Evolutionary conservation across 2,797 vertebrate genomes (phyloP).

Genomic region (Otus scops): DNA sequence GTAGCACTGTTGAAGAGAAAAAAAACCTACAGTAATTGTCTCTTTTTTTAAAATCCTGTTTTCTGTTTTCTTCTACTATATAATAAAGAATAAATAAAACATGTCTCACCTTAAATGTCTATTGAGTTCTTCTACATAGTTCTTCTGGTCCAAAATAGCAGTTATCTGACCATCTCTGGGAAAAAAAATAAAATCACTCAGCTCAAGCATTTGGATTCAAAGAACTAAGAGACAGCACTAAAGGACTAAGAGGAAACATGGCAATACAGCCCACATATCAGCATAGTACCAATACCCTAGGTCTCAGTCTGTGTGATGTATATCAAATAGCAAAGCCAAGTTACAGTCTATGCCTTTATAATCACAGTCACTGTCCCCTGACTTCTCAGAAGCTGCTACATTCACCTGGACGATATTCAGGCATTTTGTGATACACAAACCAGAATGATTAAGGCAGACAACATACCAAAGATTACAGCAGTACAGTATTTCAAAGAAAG

Average conservation of each 20-base stretch:
- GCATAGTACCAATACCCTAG: fast-evolving
- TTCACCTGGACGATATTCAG: no score
- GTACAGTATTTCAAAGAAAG: background rate
- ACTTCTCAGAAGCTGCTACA: background rate
- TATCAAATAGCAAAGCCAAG: fast-evolving
- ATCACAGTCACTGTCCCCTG: background rate
- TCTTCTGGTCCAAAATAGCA: conserved; percentile 98
- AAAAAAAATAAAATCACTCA: background rate
- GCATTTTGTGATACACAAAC: no score
- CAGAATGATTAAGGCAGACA: background rate
- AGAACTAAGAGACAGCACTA: background rate
- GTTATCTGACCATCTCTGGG: conserved; percentile 95
- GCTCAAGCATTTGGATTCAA: background rate
- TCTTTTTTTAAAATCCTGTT: background rate
- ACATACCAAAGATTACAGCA: background rate
- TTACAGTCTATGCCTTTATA: background rate
- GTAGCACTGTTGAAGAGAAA: conserved; percentile 83
- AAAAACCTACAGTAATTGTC: background rate
- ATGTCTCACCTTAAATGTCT: conserved; percentile 91
- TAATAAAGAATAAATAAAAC: background rate
- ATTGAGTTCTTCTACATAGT: conserved; percentile 99
- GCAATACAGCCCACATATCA: fast-evolving
- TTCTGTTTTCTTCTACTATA: background rate
- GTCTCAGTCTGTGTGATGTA: fast-evolving
- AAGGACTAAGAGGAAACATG: background rate